phyloP scores from a whole-genome alignment of 2,797 vertebrate genomes.

The Scyliorhinus canicula region DNA sequence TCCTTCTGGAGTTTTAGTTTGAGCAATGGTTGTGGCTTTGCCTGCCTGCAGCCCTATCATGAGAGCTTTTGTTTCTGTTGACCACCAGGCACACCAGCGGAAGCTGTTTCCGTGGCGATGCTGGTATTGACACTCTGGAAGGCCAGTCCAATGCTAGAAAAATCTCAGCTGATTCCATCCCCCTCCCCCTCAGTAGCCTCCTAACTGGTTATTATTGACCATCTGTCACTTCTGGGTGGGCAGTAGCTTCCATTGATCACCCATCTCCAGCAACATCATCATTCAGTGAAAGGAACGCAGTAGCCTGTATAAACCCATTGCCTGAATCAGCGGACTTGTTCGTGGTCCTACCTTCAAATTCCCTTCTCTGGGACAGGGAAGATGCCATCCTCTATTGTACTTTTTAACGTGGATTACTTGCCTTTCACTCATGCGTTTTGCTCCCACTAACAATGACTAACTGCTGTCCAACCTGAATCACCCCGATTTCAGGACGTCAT shows the following conservation, averaged over 20 bases:
- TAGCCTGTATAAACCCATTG: neutral
- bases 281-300: neutral
- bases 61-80: no score
- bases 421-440: neutral
- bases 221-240: neutral
- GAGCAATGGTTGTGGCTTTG: no score
- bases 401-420: neutral
- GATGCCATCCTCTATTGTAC: neutral
- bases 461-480: neutral
- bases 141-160: neutral
- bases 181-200: neutral
- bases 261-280: neutral
- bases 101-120: no score
- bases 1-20: no score
- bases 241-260: neutral
- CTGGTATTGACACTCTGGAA: no score
- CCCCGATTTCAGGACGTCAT: neutral
- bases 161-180: neutral
- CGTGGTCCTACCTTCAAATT: neutral
- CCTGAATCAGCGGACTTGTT: neutral
- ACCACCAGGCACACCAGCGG: no score
- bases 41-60: no score
- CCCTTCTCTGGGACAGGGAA: neutral
- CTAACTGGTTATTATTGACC: neutral
- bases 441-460: neutral